Base-by-base conservation (phyloP, 2,888 invertebrate genomes). In the Nomada lathburiana region DNA sequence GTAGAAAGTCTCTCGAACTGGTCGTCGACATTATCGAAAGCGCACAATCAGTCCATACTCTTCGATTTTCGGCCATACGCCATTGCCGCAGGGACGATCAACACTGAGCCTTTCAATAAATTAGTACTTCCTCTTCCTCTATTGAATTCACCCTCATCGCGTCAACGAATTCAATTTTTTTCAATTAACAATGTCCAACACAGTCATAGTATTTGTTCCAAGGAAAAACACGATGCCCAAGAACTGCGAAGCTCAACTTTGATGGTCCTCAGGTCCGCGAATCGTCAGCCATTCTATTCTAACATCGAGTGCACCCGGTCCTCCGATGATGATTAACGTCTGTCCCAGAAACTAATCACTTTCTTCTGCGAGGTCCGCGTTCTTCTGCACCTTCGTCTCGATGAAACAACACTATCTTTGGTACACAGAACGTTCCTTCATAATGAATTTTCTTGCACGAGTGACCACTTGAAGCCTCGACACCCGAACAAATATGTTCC, bases 1-100 rank as follows among this genome's bases (percentile, higher is more conserved):
- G 67, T 70, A 65, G 23, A 78, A 53, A 74, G 63, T 75, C 76
- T 68, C 62, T 64, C 47, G 29, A 70, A 57, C 36, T 76, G 60
- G 77, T 63, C 75, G 77, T 76, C 75, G 77, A 65, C 79, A 86
- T 84, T 60, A 69, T 86, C 73, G 64, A 67, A 60, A 26, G 20
- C 29, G 11, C 29, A 9, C 67, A 63, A 60, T 83, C 55, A 74
- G 42, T 77, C 52, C 29, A 71, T 70, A 23, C 29, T 70, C 68
- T 68, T 82, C 59, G 74, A 73, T 57, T 68, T 60, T 44, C 73
- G 36, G 53, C 42, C n/a, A 18, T 59, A 65, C 57, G 77, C 69
- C 83, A 83, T 83, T n/a, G 47, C 52, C 29, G 18, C 36, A 52
- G 18, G 1, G 16, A 59, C 50, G 42, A 50, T 63, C 42, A 44